Evolutionary conservation across 2,797 vertebrate species (phyloP), one percentile per base, ranked within the genome.

Genomic region (Schizopygopsis pylzovi): DNA sequence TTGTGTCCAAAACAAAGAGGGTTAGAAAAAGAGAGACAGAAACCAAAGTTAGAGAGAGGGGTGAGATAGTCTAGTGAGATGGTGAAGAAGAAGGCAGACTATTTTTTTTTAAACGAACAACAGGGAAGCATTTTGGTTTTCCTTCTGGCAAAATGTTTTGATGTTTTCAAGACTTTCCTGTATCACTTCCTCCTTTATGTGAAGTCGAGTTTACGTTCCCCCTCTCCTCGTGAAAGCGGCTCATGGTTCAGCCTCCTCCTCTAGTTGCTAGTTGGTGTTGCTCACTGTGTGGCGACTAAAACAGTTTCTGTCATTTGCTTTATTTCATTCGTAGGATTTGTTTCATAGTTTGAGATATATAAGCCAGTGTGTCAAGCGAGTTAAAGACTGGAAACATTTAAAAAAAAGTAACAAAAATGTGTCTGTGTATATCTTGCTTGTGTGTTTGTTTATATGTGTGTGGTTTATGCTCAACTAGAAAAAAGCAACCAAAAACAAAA

Each of bases 111-210:
- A 89, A 88, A 89, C 59, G 87, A 89, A 87, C 79, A 92, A 88
- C 90, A 90, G 91, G 93, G 91, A 93, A 91, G 91, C 86, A 90
- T 91, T 91, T 93, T 91, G 91, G 85, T 88, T 92, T 92, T 91
- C 91, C 89, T 92, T 90, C 91, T 92, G 89, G 90, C 88, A 89
- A 90, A 91, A 89, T 87, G 87, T 90, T 92, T 90, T 87, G 88
- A 88, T 88, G 87, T 90, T 87, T 86, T 87, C 85, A 82, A 81
- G 84, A 83, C 81, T 86, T 89, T 90, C 86, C 85, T 90, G 83
- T 86, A 85, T 89, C 87, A 86, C 82, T 89, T 90, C 88, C 88
- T 90, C 89, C 87, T 86, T 85, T 76, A 75, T 82, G 86, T 86
- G 84, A 84, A 83, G 85, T 82, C 75, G 70, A 56, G 82, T 87